phyloP scores from a whole-genome alignment of 2,113 vertebrate species.

The Oncorhynchus nerka region DNA sequence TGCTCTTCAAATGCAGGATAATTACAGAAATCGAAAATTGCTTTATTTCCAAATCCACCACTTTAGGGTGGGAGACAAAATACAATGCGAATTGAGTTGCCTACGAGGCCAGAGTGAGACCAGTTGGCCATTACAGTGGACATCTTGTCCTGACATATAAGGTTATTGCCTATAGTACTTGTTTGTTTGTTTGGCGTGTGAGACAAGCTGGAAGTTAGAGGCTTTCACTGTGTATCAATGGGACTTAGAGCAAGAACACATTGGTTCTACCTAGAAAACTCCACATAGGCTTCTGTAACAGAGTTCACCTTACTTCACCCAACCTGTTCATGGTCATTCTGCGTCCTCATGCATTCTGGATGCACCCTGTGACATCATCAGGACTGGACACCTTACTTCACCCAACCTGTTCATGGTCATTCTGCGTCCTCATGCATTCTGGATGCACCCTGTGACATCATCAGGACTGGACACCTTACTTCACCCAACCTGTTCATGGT shows the following conservation, averaged over 20 bases:
- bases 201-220: constrained; percentile 1
- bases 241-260: not conserved
- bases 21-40: not conserved
- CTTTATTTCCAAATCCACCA: not conserved
- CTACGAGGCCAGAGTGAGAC: constrained; percentile 3
- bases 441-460: not conserved
- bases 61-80: not conserved
- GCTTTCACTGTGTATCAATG: constrained; percentile 18
- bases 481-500: no score
- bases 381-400: not conserved
- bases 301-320: not conserved
- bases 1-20: not conserved
- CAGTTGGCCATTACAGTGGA: constrained; percentile 7
- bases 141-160: constrained; percentile 13
- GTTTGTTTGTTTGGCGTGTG: constrained; percentile 18
- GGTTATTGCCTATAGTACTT: not conserved
- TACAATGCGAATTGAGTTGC: not conserved
- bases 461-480: no score
- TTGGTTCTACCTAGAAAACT: not conserved
- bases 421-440: not conserved
- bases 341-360: not conserved
- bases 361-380: not conserved
- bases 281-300: no score
- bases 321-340: not conserved
- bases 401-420: not conserved